Base-by-base conservation (phyloP, 2,888 invertebrate species). In the Pheosia gnoma region DNA sequence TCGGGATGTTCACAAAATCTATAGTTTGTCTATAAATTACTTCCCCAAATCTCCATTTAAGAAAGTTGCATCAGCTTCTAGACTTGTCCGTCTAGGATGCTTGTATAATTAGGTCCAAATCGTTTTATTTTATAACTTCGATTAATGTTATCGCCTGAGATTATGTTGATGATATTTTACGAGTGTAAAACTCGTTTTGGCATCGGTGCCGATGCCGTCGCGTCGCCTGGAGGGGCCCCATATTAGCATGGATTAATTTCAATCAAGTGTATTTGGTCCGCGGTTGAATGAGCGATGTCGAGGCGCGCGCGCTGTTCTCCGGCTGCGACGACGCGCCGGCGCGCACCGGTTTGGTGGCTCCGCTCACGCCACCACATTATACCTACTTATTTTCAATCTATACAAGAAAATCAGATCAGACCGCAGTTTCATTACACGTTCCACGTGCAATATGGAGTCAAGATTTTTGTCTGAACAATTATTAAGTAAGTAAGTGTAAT, bases 201-300 rank as follows among this genome's bases (percentile, higher is more conserved):
- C 71, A 75, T 73, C 71, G 74, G 67, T 67, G 75, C 71, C 74
- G 78, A 79, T 78, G 84, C 87, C 85, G 67, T 67, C 75, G 71
- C 74, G 78, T 79, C 79, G 84, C 87, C 85, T 86, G 82, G 70
- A 77, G 80, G 85, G 86, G 87, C 87, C 87, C 78, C 87, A 83
- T 85, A 87, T 87, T 87, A 85, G 83, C 84, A 86, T 88, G 85
- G 84, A 86, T 86, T 85, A 83, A 86, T 87, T 85, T 81, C 78
- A 85, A 87, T 86, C 82, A 82, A 86, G 82, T 76, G 78, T 80
- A 77, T 84, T 83, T 80, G 78, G 78, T 76, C 69, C 81, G 79
- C 74, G 69, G 75, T 73, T 75, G 77, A 78, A 78, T 80, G 73
- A 78, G 75, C 68, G 71, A 67, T 62, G 72, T 51, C 51, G 51